Base-by-base conservation (phyloP, 2,797 vertebrate genomes). In the Sebastes oblongus region DNA sequence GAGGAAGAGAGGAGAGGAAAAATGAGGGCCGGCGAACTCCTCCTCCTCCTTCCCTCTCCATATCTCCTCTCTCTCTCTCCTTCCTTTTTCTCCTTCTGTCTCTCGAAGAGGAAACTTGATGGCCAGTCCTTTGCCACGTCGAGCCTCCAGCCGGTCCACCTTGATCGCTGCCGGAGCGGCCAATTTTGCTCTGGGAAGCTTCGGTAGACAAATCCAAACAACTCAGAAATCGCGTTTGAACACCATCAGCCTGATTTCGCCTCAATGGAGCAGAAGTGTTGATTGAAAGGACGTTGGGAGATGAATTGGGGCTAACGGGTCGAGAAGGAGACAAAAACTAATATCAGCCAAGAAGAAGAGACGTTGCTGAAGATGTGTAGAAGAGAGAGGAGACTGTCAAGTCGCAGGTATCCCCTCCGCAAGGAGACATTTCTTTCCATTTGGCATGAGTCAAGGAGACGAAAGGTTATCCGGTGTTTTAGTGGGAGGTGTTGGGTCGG, bases 61-160 rank as follows among this genome's bases (percentile, higher is more conserved):
- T 93, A 94, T 94, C 91, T 94, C 91, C 92, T 91, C 87, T 92
- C 90, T 92, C 91, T 86, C 89, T 87, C 92, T 90, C 87, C 61
- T 88, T 91, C 88, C 85, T 88, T 94, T 93, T 93, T 89, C 92
- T 93, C 91, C 90, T 94, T 92, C 93, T 93, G 93, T 86, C 88
- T 93, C 91, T 91, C 30, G 76, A 77, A 88, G 92, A 83, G 93
- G 94, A 91, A 94, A 93, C 93, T 92, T 95, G 93, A 93, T 94
- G 95, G 95, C 94, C 94, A 94, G 94, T 95, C 89, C 88, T 94
- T 92, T 98, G 98, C 98, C 98, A 99, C 98, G 97, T 99, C 97
- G 95, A 97, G 96, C 95, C 95, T 96, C 95, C 95, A 95, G 93
- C 77, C 64, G 39, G 75, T 83, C 86, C 81, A 85, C 67, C 76